Evolutionary conservation across 2,113 vertebrate species (phyloP).

Genomic region (Aegithalos caudatus): DNA sequence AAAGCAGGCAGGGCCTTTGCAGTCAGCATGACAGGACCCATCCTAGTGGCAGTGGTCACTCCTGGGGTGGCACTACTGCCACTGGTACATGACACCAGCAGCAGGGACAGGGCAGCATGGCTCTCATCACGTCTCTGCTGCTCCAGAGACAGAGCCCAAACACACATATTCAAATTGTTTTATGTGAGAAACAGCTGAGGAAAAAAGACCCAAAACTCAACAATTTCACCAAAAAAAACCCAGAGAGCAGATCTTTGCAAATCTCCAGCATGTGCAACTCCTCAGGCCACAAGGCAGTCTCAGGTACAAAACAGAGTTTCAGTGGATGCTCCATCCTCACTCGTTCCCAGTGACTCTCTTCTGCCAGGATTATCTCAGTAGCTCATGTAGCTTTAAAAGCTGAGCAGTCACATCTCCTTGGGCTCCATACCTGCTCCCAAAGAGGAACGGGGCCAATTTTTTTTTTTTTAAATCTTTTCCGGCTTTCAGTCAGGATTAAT

Average conservation of each 20-base stretch:
- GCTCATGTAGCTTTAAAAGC: slow-evolving; percentile 21
- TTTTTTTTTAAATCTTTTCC: background rate
- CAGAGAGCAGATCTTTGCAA: background rate
- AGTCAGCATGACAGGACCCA: background rate
- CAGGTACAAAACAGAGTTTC: background rate
- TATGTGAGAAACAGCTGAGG: background rate
- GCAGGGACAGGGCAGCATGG: fast-evolving
- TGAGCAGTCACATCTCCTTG: slow-evolving; percentile 42
- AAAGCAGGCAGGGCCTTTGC: background rate
- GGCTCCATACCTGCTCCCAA: slow-evolving; percentile 39
- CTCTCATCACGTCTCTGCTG: fast-evolving
- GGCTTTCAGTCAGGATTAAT: slow-evolving; percentile 31
- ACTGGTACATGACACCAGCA: fast-evolving
- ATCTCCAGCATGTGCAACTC: background rate
- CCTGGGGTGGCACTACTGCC: background rate
- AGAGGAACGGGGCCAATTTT: background rate
- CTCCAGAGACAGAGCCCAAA: background rate
- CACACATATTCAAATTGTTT: background rate
- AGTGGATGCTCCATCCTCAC: background rate
- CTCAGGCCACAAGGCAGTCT: background rate
- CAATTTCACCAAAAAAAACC: background rate
- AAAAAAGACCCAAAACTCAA: background rate
- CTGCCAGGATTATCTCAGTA: slow-evolving; percentile 10
- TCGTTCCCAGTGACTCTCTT: background rate
- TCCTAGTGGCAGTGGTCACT: background rate